These are phyloP conservation scores for Ispidina picta DNA, from an alignment of 2,797 vertebrate species.

Conservation along the genomic window DNA sequence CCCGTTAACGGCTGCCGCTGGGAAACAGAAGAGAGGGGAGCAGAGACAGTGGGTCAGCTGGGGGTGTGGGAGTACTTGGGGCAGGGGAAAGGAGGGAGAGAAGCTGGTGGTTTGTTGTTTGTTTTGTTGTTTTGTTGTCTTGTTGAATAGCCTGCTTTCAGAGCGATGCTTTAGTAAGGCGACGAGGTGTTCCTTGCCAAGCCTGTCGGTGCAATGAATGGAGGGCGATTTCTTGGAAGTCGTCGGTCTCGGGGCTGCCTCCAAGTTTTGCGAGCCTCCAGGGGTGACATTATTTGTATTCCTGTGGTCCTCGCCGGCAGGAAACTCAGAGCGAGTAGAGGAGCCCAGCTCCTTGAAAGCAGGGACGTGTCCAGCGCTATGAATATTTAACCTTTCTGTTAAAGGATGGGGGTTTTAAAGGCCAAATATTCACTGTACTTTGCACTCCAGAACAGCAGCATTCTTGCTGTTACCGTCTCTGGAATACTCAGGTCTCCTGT, in stretches of 20 bases:
- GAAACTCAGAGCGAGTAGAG: not conserved
- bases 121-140: no score
- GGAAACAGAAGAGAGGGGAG: no score
- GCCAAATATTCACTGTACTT: not conserved
- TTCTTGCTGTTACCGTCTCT: not conserved
- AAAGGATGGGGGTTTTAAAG: not conserved
- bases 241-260: not conserved
- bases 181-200: not conserved
- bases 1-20: not conserved
- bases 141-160: not conserved
- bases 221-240: slow-evolving; percentile 12
- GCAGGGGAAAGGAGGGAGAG: not conserved
- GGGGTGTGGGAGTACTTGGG: not conserved
- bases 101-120: not conserved
- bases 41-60: rapidly evolving
- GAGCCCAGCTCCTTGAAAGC: not conserved
- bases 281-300: not conserved
- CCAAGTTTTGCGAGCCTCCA: not conserved
- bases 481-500: rapidly evolving
- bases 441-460: not conserved
- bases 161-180: not conserved
- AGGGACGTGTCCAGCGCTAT: not conserved
- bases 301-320: not conserved
- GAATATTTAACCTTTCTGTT: not conserved
- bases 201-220: not conserved